phyloP scores from a whole-genome alignment of 2,797 vertebrate species.

The Thamnophis elegans region DNA sequence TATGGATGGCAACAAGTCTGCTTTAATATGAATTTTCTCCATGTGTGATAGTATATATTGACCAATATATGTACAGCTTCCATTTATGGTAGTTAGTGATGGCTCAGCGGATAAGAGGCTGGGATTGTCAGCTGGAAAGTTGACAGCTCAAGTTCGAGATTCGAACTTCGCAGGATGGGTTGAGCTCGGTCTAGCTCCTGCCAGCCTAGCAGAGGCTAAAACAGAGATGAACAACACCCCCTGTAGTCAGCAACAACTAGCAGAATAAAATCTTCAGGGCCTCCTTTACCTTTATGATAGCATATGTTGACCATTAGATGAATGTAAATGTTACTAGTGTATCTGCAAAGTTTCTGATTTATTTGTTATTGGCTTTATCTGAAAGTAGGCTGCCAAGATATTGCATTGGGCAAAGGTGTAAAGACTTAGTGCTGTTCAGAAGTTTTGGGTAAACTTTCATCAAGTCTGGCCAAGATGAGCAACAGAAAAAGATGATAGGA shows the following conservation, averaged over 20 bases:
- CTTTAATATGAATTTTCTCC: not conserved
- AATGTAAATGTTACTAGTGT: not conserved
- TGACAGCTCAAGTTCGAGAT: not conserved
- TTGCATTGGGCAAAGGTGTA: not conserved
- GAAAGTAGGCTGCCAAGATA: not conserved
- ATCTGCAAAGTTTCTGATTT: not conserved
- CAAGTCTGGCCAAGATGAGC: not conserved
- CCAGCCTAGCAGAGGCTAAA: not conserved
- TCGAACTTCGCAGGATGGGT: accelerated
- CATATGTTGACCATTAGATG: not conserved
- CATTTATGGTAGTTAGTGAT: not conserved
- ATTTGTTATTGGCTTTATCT: not conserved
- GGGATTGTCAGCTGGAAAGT: not conserved
- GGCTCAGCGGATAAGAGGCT: not conserved
- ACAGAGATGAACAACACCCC: not conserved
- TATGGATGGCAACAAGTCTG: not conserved
- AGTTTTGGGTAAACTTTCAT: not conserved
- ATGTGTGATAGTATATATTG: not conserved
- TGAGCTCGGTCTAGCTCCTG: not conserved
- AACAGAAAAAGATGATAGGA: not conserved
- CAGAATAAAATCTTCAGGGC: not conserved
- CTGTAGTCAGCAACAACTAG: not conserved
- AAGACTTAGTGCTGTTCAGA: not conserved
- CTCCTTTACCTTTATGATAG: not conserved
- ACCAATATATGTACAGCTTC: not conserved